Base-by-base conservation (phyloP, 1,140 invertebrate species). In the Lineus longissimus region DNA sequence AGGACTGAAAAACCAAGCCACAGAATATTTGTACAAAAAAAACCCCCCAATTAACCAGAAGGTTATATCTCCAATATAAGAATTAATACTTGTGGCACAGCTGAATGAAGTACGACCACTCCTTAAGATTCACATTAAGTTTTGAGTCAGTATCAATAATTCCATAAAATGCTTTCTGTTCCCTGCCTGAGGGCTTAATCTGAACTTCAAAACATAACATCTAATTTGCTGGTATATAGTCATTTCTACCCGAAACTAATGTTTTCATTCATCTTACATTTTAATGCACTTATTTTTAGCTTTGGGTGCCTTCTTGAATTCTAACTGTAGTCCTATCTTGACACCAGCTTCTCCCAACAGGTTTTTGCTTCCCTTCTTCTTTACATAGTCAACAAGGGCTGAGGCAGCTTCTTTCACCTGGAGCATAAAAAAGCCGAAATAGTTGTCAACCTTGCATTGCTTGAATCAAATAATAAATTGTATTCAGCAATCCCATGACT, bases 241-340 rank as follows among this genome's bases (percentile, higher is more conserved):
- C n/a, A n/a, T n/a, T n/a, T n/a, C n/a, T n/a, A n/a, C n/a, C n/a
- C n/a, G n/a, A n/a, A n/a, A n/a, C n/a, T n/a, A n/a, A n/a, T n/a
- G n/a, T n/a, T n/a, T n/a, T n/a, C n/a, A n/a, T n/a, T n/a, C n/a
- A n/a, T n/a, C n/a, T 71, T 66, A 73, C 70, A 75, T 36, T 57
- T 72, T 72, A n/a, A 73, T 63, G n/a, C 55, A 66, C 57, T 66
- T 66, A 19, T 73, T 66, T 33, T 64, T 64, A 15, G 61, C 2
- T 9, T 66, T 63, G 2, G 74, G 71, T 47, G 74, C 65, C 63
- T 70, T 73, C 59, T 73, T 76, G 55, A 76, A 64, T 58, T 59
- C 51, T 36, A 76, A 63, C 57, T 66, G 65, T 43, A 76, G 19
- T 15, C 66, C n/a, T 2, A 76, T 67, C 40, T 67, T 63, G 1